phyloP scores from a whole-genome alignment of 1,140 invertebrate genomes.

The Bombus huntii region DNA sequence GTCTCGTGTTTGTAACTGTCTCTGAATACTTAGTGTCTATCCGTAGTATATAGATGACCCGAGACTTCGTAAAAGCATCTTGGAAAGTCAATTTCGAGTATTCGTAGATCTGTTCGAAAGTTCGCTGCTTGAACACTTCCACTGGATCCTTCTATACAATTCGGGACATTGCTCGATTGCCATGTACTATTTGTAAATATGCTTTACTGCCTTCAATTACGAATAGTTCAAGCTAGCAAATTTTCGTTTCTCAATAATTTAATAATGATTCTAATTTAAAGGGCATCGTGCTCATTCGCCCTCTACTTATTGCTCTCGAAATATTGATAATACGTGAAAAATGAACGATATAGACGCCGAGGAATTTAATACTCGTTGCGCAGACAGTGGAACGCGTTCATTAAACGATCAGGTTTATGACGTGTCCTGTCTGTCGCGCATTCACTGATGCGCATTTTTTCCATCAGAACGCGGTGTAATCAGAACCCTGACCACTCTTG shows the following conservation, averaged over 20 bases:
- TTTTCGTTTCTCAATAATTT: background rate
- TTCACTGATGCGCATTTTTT: background rate
- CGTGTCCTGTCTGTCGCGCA: too few species aligned
- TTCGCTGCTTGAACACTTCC: background rate
- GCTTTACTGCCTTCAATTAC: too few species aligned
- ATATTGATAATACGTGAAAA: background rate
- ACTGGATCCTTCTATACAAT: background rate
- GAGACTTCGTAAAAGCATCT: background rate
- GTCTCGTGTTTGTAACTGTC: background rate
- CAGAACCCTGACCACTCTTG: background rate
- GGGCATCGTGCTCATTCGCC: background rate
- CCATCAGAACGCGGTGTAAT: background rate
- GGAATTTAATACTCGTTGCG: conserved; percentile 19
- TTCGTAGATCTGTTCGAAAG: background rate
- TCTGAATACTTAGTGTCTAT: background rate
- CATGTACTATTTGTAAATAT: background rate
- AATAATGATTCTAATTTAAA: background rate
- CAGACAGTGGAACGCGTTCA: background rate
- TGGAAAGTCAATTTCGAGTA: background rate
- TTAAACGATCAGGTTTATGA: background rate
- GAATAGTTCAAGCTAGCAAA: too few species aligned
- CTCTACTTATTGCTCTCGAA: background rate
- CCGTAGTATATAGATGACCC: background rate
- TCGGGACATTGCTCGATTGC: background rate
- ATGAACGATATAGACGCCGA: background rate